Evolutionary conservation across 2,113 vertebrate species (phyloP), one percentile per base, ranked within the genome.

Genomic region (Amphilophus citrinellus): DNA sequence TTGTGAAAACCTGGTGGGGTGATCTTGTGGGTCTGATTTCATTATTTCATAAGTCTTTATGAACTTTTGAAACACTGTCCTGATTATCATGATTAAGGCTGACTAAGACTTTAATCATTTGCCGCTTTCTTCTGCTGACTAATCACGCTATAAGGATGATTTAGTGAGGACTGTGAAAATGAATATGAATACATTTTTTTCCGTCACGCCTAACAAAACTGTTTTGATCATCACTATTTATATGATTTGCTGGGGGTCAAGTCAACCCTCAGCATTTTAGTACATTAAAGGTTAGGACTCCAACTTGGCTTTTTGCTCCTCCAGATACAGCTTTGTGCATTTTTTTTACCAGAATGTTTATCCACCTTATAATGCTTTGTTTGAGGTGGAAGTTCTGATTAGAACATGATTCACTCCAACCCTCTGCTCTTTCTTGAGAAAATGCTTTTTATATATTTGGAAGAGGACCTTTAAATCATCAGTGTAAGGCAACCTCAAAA

Each of bases 111-210:
- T 77, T 68, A 58, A 35, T 39, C 39, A 27, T 11, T 39, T 44
- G 5, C 27, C n/a, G 32, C 14, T 30, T 71, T 58, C 27, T 66
- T 47, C 20, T 9, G 22, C 66, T 82, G 79, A 84, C 56, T 65
- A 32, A 84, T 84, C 68, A n/a, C 20, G 17, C 27, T 56, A 53
- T 56, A 73, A 53, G 63, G 66, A 50, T 47, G 42, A 50, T 68
- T 68, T 47, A 47, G 65, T 27, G 24, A 56, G 22, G 5, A 18
- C 4, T 78, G 59, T 73, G 35, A 57, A 76, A 79, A 37, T 79
- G 30, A 20, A 56, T 35, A 73, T 56, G 47, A 32, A 56, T 35
- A 53, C 3, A 20, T 35, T 35, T 35, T 35, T 35, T 35, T 24
- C 32, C 32, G 5, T 35, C 6, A 2, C 30, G 30, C 5, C 15